Percentiles rank a stretch among this genome's conserved stretches.
phyloP scores from a whole-genome alignment of 64 coral and sea anemone genomes.

The Dendrophyllia cribrosa region DNA sequence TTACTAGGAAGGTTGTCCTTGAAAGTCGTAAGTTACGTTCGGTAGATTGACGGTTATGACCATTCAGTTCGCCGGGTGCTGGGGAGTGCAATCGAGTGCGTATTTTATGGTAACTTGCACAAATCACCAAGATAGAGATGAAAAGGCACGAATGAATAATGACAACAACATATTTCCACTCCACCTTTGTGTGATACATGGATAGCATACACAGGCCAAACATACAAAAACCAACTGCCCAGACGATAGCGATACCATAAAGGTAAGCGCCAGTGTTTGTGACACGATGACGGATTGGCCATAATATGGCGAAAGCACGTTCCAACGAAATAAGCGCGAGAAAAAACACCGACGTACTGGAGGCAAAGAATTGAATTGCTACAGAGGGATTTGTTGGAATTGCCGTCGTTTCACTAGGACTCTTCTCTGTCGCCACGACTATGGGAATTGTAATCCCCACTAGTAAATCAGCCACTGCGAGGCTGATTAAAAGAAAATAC shows the following conservation, averaged over 20 bases:
- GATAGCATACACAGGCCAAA: not conserved
- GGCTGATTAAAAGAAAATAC: not conserved
- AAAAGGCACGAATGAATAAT: not conserved
- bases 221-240: not conserved
- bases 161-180: not conserved
- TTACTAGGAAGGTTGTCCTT: not conserved
- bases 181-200: not conserved
- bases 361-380: not conserved
- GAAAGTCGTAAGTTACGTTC: not conserved
- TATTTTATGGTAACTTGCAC: conserved; percentile 12
- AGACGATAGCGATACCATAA: not conserved
- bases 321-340: conserved; percentile 5
- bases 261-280: not conserved
- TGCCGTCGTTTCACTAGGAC: no score
- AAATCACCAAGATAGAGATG: not conserved
- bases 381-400: not conserved
- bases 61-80: not conserved
- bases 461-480: conserved; percentile 1
- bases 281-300: conserved; percentile 14
- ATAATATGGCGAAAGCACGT: not conserved
- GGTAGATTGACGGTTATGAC: not conserved
- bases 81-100: not conserved
- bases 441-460: not conserved
- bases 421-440: not conserved
- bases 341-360: not conserved